Conservation (phyloP, 1,140 invertebrate genomes). For the Popillia japonica region DNA sequence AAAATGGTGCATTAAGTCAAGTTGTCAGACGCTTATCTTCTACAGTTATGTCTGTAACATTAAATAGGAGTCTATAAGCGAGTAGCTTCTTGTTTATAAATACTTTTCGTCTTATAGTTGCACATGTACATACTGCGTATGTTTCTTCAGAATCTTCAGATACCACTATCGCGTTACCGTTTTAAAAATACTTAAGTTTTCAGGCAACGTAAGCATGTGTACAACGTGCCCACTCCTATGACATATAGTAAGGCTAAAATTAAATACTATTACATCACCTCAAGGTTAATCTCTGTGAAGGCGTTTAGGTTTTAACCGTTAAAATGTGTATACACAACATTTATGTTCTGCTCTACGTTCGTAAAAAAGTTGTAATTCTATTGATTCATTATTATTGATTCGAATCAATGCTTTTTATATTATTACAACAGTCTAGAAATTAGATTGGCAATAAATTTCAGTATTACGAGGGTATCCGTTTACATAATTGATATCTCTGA, state of each 20-base stretch:
- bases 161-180: background rate
- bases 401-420: too few relatives aligned
- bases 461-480: too few relatives aligned
- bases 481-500: too few relatives aligned
- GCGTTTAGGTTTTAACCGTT: conserved; percentile 6
- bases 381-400: background rate
- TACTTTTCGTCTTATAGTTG: too few relatives aligned
- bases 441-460: too few relatives aligned
- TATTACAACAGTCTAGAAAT: too few relatives aligned
- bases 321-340: background rate
- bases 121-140: background rate
- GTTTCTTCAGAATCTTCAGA: conserved; percentile 2
- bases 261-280: conserved; percentile 11
- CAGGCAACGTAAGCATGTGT: background rate
- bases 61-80: too few relatives aligned
- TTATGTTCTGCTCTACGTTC: background rate
- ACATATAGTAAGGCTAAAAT: conserved; percentile 11
- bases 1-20: too few relatives aligned
- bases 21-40: too few relatives aligned
- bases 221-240: conserved; percentile 3
- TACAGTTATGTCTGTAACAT: too few relatives aligned
- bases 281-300: conserved; percentile 1
- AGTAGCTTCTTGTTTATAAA: too few relatives aligned
- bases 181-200: conserved; percentile 6
- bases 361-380: background rate